Conservation (phyloP, 2,797 vertebrate genomes). For the Selene dorsalis region DNA sequence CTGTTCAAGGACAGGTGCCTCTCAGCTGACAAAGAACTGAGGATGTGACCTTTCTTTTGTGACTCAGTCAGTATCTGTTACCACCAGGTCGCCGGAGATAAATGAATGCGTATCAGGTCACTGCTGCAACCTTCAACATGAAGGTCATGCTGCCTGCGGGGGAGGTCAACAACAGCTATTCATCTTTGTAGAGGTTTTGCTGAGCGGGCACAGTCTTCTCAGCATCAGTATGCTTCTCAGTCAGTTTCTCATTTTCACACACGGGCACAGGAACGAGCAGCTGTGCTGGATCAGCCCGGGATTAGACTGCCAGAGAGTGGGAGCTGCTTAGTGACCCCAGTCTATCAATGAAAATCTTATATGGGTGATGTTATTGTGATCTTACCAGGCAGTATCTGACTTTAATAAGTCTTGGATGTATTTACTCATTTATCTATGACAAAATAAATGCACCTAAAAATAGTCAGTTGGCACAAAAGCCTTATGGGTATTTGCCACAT, state of each 20-base stretch:
- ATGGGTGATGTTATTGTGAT: neutral
- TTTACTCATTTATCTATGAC: neutral
- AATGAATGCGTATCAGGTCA: constrained; percentile 14
- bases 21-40: neutral
- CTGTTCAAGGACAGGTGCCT: neutral
- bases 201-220: constrained; percentile 1
- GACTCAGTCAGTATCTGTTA: neutral
- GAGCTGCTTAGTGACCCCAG: neutral
- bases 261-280: neutral
- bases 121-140: constrained; percentile 19
- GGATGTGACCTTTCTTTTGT: neutral
- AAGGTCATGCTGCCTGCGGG: neutral
- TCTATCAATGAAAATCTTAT: neutral
- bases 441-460: neutral
- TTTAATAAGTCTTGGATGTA: neutral
- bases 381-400: neutral
- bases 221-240: constrained; percentile 17
- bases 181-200: constrained; percentile 14
- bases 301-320: constrained; percentile 5
- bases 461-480: neutral
- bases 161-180: neutral
- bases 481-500: neutral
- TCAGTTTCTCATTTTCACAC: constrained; percentile 15
- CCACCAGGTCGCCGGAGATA: constrained; percentile 32
- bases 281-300: too few species aligned